Percentiles rank a stretch among this genome's conserved stretches.
Evolutionary conservation across 1,140 invertebrate genomes (phyloP).

Genomic region (Phymastichus coffea): DNA sequence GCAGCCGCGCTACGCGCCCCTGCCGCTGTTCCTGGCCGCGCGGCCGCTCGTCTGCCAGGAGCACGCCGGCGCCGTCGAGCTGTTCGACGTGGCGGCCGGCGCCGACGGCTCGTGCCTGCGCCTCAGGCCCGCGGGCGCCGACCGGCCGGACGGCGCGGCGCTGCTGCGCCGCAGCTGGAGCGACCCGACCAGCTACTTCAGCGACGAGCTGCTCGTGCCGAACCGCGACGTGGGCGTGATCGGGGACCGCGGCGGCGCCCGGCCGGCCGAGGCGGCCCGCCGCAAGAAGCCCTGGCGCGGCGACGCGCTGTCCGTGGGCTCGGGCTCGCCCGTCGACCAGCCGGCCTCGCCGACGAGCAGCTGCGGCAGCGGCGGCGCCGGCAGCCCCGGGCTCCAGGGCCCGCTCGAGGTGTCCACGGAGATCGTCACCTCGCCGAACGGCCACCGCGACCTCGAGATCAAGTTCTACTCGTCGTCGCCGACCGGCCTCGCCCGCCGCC

Average conservation of each 20-base stretch:
- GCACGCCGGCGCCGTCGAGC: slow-evolving; percentile 26
- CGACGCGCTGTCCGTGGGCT: slow-evolving; percentile 27
- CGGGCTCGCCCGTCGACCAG: slow-evolving; percentile 40
- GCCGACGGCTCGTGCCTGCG: slow-evolving; percentile 15
- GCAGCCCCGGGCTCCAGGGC: slow-evolving; percentile 34
- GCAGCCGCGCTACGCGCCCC: slow-evolving; percentile 32
- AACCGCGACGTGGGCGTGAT: slow-evolving; percentile 59
- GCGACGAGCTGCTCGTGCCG: slow-evolving; percentile 43
- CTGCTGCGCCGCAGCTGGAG: slow-evolving; percentile 64
- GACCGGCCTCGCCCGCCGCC: slow-evolving; percentile 12
- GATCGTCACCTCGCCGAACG: slow-evolving; percentile 74
- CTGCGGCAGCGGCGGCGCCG: not conserved
- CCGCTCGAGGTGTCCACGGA: slow-evolving; percentile 71
- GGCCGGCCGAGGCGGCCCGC: slow-evolving; percentile 32
- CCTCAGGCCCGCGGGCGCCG: slow-evolving; percentile 16
- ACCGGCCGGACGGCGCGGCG: slow-evolving; percentile 45
- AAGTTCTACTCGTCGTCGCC: slow-evolving; percentile 69
- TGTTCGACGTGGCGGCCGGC: slow-evolving; percentile 28
- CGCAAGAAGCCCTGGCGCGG: slow-evolving; percentile 42
- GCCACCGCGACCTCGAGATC: slow-evolving; percentile 75
- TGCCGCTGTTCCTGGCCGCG: slow-evolving; percentile 42
- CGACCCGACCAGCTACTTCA: slow-evolving; percentile 57
- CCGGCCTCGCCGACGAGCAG: not conserved
- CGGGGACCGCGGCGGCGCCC: slow-evolving; percentile 52
- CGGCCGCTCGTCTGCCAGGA: slow-evolving; percentile 38